A percentile compares a stretch with the other conserved stretches of the same genome.
Conservation (phyloP, 92 coral and sea anemone genomes). For the Epizoanthus rinbou region DNA sequence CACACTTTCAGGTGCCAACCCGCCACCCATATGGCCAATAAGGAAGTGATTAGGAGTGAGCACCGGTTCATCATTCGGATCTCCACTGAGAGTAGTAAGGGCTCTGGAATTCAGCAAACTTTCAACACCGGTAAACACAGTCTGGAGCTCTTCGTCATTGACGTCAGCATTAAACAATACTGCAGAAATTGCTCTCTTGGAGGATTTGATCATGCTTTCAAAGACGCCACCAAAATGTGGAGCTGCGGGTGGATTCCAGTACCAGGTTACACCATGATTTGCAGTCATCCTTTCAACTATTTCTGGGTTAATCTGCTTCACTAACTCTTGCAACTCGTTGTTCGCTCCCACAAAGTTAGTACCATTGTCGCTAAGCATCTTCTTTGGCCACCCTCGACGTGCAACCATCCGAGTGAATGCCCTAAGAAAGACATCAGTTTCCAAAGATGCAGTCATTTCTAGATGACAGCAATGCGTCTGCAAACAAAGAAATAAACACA, state of each 20-base stretch:
- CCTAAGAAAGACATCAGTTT: too few species aligned
- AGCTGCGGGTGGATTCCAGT: slow-evolving; percentile 65
- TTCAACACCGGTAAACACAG: slow-evolving; percentile 50
- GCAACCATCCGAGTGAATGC: too few species aligned
- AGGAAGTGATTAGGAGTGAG: slow-evolving; percentile 67
- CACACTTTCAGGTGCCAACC: slow-evolving; percentile 13
- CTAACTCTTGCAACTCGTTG: slow-evolving; percentile 34
- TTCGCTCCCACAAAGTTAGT: slow-evolving; percentile 44
- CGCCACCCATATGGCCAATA: not conserved
- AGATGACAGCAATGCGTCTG: slow-evolving; percentile 64
- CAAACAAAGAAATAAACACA: slow-evolving; percentile 58
- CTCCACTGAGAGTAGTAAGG: slow-evolving; percentile 54
- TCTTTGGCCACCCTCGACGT: slow-evolving; percentile 41
- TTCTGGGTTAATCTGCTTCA: slow-evolving; percentile 6
- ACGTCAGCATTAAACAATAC: slow-evolving; percentile 50
- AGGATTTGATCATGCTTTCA: slow-evolving; percentile 64
- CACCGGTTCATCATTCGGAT: slow-evolving; percentile 57
- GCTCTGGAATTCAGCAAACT: slow-evolving; percentile 56
- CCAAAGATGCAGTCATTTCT: slow-evolving; percentile 53
- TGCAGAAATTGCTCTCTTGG: slow-evolving; percentile 60
- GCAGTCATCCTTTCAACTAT: slow-evolving; percentile 10
- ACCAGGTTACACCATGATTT: slow-evolving; percentile 52
- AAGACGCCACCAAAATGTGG: slow-evolving; percentile 73
- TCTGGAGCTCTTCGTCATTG: slow-evolving; percentile 46
- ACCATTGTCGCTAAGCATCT: slow-evolving; percentile 70